Conservation (phyloP, 2,113 vertebrate species). For the Alexandromys fortis region DNA sequence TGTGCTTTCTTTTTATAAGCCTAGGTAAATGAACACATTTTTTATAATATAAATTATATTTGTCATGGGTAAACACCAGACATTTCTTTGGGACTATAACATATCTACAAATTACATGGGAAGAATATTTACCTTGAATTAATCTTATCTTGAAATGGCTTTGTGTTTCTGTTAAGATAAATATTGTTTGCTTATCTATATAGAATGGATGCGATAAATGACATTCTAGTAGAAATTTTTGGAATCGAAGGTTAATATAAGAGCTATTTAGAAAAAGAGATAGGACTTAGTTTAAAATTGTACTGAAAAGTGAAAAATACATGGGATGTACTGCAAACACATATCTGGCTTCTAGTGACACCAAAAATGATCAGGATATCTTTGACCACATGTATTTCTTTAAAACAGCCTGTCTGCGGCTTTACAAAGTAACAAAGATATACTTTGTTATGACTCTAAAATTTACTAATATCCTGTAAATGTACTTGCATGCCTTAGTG, state of each 20-base stretch:
- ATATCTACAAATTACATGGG: constrained; percentile 34
- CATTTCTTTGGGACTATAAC: constrained; percentile 41
- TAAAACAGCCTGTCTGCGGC: not conserved
- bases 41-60: constrained; percentile 38
- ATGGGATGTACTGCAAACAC: constrained; percentile 35
- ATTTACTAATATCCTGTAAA: constrained; percentile 35
- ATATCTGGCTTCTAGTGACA: constrained; percentile 50
- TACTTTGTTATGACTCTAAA: not conserved
- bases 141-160: constrained; percentile 41
- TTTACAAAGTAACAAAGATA: constrained; percentile 26
- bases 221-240: constrained; percentile 48
- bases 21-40: not conserved
- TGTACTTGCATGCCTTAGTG: not conserved
- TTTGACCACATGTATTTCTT: constrained; percentile 39
- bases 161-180: constrained; percentile 54
- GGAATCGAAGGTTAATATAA: constrained; percentile 41
- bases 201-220: constrained; percentile 42
- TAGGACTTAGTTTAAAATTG: constrained; percentile 39
- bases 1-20: not conserved
- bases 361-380: constrained; percentile 38
- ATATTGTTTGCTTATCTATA: constrained; percentile 59
- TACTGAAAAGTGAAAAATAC: constrained; percentile 19
- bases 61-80: not conserved
- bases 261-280: constrained; percentile 58
- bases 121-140: constrained; percentile 53